Percentiles rank a stretch among this genome's conserved stretches.
phyloP scores from a whole-genome alignment of 1,140 invertebrate species.

The Rhysida immarginata region DNA sequence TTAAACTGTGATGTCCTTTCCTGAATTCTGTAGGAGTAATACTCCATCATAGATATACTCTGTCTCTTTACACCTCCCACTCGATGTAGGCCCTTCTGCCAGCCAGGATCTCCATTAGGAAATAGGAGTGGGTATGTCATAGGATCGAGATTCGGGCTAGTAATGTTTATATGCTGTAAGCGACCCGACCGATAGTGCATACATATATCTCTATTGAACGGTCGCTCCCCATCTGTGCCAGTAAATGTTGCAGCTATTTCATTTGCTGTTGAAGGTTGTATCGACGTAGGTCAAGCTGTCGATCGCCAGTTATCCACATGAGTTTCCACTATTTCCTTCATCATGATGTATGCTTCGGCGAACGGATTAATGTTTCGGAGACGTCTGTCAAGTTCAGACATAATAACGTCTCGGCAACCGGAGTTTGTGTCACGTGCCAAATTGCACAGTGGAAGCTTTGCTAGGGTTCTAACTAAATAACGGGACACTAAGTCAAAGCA shows the following conservation, averaged over 20 bases:
- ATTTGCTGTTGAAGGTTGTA: neutral
- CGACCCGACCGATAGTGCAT: neutral
- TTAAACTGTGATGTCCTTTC: no score
- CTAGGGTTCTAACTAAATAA: no score
- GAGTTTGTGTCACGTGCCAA: no score
- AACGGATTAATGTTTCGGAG: conserved; percentile 1
- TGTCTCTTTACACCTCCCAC: no score
- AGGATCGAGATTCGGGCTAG: conserved; percentile 2
- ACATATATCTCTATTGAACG: conserved; percentile 2
- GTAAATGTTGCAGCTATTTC: conserved; percentile 6
- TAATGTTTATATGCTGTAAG: neutral
- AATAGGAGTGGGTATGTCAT: conserved; percentile 19
- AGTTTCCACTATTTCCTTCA: neutral
- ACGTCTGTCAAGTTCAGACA: neutral
- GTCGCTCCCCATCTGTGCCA: conserved; percentile 1
- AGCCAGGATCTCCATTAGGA: conserved; percentile 10
- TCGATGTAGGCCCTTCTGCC: no score
- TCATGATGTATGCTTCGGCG: neutral
- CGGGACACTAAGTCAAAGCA: no score
- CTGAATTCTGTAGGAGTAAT: no score
- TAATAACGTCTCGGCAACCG: no score
- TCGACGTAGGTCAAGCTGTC: neutral
- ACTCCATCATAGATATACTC: no score
- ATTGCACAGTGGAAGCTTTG: no score
- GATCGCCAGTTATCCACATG: neutral